Evolutionary conservation across 1,140 invertebrate genomes (phyloP).

Genomic region (Amphibalanus amphitrite): DNA sequence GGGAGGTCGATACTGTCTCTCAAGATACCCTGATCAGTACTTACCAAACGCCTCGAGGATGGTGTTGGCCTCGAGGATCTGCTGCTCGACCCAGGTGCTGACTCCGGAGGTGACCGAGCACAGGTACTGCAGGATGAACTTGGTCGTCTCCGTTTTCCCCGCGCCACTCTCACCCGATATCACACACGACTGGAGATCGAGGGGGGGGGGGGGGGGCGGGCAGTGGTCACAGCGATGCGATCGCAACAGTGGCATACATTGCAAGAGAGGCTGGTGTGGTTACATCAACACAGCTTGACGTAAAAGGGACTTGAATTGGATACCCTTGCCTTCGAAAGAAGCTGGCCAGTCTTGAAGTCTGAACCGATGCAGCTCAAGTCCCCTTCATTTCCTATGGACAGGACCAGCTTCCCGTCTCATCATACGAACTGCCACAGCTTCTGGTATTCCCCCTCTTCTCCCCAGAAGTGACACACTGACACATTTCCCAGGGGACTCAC

Average conservation of each 20-base stretch:
- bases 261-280: neutral
- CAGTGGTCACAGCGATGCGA: neutral
- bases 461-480: too few species aligned
- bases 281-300: too few species aligned
- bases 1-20: too few species aligned
- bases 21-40: conserved; percentile 14
- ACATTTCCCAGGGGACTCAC: too few species aligned
- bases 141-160: conserved; percentile 92
- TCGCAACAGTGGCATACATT: neutral
- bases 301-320: too few species aligned
- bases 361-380: too few species aligned
- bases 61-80: conserved; percentile 83
- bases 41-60: conserved; percentile 81
- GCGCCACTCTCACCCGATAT: conserved; percentile 96
- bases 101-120: conserved; percentile 77
- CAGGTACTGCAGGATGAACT: conserved; percentile 85
- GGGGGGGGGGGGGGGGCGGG: neutral
- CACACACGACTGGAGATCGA: conserved; percentile 77
- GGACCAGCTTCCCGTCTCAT: too few species aligned
- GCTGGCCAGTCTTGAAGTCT: too few species aligned
- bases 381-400: too few species aligned
- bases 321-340: too few species aligned
- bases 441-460: too few species aligned
- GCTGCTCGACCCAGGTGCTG: conserved; percentile 85
- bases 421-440: too few species aligned